Percentiles rank a stretch among this genome's conserved stretches.
phyloP scores from a whole-genome alignment of 2,113 vertebrate species.

The Speoplatyrhinus poulsoni region DNA sequence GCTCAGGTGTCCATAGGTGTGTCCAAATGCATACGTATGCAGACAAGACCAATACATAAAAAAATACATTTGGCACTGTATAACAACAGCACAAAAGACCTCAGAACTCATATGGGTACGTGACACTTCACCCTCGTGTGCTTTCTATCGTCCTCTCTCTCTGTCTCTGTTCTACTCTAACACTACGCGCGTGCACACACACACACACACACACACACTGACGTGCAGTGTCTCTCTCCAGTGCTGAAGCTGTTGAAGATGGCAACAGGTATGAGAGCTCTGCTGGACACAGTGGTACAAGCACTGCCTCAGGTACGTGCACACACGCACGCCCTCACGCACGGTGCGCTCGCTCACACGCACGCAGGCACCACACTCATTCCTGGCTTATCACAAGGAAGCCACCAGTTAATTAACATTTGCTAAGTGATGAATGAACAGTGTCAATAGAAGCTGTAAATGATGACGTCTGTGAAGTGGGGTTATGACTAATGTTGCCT shows the following conservation, averaged over 20 bases:
- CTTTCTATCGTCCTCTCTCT: not conserved
- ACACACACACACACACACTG: not conserved
- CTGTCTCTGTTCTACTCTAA: not conserved
- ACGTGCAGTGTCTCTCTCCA: constrained; percentile 53
- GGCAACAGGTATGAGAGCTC: constrained; percentile 95
- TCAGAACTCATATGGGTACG: too few species aligned
- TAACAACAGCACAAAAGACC: too few species aligned
- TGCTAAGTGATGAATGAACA: constrained; percentile 44
- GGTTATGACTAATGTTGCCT: constrained; percentile 1
- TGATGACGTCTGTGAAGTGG: constrained; percentile 24
- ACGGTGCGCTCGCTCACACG: constrained; percentile 3
- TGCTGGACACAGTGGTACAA: constrained; percentile 95
- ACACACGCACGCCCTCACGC: not conserved
- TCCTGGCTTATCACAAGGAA: constrained; percentile 41
- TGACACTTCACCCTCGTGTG: not conserved
- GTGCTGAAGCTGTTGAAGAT: constrained; percentile 96
- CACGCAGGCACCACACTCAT: not conserved
- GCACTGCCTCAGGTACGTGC: constrained; percentile 88
- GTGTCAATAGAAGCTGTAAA: constrained; percentile 18
- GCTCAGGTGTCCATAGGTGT: too few species aligned
- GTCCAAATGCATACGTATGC: too few species aligned
- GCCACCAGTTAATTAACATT: constrained; percentile 55
- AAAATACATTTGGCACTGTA: too few species aligned
- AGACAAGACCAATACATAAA: too few species aligned
- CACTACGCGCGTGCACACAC: not conserved